Percentiles rank a stretch among this genome's conserved stretches.
Conservation (phyloP, 2,888 invertebrate genomes). For the Drosophila siamana region DNA sequence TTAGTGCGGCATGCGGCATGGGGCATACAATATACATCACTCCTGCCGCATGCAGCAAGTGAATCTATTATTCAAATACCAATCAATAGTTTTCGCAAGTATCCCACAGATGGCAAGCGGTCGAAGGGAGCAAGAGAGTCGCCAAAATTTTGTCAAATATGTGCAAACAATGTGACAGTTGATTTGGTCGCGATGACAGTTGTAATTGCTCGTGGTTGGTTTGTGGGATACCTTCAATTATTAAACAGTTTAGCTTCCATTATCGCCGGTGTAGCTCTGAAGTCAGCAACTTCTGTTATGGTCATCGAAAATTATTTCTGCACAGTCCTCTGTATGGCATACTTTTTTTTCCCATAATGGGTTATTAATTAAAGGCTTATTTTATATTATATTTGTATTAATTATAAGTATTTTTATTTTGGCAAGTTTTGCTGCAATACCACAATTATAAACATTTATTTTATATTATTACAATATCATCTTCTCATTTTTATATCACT, state of each 20-base stretch:
- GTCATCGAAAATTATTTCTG: background rate
- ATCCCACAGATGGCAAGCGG: background rate
- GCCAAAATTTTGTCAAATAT: slow-evolving; percentile 41
- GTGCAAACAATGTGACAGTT: slow-evolving; percentile 65
- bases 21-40: slow-evolving; percentile 17
- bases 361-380: no score
- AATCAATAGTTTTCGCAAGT: slow-evolving; percentile 71
- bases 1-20: background rate
- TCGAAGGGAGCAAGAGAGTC: background rate
- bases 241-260: slow-evolving; percentile 39
- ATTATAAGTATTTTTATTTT: slow-evolving; percentile 6
- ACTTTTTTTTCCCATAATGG: no score
- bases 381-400: background rate
- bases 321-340: background rate
- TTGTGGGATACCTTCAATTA: slow-evolving; percentile 49
- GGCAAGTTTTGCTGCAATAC: no score
- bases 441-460: no score
- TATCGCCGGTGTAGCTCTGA: slow-evolving; percentile 20
- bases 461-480: no score
- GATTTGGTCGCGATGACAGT: slow-evolving; percentile 52
- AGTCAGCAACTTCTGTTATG: slow-evolving; percentile 3
- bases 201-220: slow-evolving; percentile 46
- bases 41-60: slow-evolving; percentile 30
- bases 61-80: slow-evolving; percentile 69
- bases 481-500: no score